phyloP scores from a whole-genome alignment of 2,888 invertebrate genomes.

The Tipula confusa region DNA sequence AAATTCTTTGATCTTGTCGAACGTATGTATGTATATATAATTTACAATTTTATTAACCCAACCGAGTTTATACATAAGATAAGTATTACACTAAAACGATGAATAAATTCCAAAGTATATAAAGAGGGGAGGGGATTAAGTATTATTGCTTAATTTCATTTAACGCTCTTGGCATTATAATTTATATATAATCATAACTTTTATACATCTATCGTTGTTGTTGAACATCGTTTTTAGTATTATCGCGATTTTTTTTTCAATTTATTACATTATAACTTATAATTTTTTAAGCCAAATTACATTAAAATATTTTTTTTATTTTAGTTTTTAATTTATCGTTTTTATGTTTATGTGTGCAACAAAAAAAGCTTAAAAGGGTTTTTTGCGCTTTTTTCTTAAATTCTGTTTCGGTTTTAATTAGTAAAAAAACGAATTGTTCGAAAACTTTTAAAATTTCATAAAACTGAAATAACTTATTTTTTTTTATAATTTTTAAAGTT shows the following conservation, averaged over 20 bases:
- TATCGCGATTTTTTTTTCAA: background rate
- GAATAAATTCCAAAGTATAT: background rate
- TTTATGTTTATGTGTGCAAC: background rate
- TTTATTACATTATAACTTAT: slow-evolving; percentile 20
- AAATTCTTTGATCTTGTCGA: slow-evolving; percentile 12
- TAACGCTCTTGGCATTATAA: slow-evolving; percentile 20
- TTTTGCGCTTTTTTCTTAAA: background rate
- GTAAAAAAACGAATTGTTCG: too few species aligned
- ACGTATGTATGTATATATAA: background rate
- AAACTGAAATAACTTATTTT: background rate
- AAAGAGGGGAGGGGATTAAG: background rate
- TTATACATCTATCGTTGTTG: background rate
- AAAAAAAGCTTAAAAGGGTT: background rate
- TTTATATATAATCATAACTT: slow-evolving; percentile 20
- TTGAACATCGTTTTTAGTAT: background rate
- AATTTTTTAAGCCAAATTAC: slow-evolving; percentile 20
- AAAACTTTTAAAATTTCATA: background rate
- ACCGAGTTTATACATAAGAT: background rate
- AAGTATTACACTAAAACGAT: background rate
- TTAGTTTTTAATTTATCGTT: background rate
- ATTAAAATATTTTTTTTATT: background rate
- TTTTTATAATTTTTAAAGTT: background rate
- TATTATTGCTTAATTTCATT: slow-evolving; percentile 3
- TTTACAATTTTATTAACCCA: slow-evolving; percentile 20
- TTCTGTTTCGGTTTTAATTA: background rate